A percentile compares a stretch with the other conserved stretches of the same genome.
Conservation (phyloP, 2,113 vertebrate genomes). For the Eublepharis macularius region DNA sequence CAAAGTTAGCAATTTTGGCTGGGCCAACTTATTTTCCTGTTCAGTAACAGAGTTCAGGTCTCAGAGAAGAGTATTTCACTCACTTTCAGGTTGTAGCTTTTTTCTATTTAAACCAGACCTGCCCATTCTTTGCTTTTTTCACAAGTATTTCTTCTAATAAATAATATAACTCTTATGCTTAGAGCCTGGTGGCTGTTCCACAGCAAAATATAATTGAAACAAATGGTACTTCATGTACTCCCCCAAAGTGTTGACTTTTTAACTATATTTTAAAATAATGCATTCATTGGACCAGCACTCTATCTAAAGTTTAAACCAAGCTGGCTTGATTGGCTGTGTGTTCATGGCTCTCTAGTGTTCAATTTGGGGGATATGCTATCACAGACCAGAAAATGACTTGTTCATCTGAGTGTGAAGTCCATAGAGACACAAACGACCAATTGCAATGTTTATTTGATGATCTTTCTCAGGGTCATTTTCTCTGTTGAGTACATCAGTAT, state of each 20-base stretch:
- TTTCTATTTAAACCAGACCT: not conserved
- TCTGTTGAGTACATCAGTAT: conserved; percentile 15
- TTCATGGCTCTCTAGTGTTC: conserved; percentile 18
- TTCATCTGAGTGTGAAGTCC: conserved; percentile 27
- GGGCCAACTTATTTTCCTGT: not conserved
- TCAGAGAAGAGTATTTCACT: not conserved
- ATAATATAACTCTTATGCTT: not conserved
- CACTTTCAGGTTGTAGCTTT: not conserved
- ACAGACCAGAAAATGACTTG: conserved; percentile 27
- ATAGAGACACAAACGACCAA: conserved; percentile 15
- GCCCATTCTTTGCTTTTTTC: not conserved
- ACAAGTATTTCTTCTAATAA: not conserved
- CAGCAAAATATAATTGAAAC: not conserved
- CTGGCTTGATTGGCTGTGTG: not conserved
- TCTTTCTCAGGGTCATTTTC: conserved; percentile 21
- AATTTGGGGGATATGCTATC: conserved; percentile 26
- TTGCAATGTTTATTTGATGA: conserved; percentile 21
- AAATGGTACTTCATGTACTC: not conserved
- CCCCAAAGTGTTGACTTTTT: not conserved
- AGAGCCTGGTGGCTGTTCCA: not conserved
- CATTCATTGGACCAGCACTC: not conserved
- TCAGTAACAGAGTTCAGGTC: not conserved
- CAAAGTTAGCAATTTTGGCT: not conserved
- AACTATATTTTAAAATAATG: not conserved
- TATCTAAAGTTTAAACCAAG: not conserved